phyloP scores from a whole-genome alignment of 2,888 invertebrate genomes.

The Aphidius colemani region DNA sequence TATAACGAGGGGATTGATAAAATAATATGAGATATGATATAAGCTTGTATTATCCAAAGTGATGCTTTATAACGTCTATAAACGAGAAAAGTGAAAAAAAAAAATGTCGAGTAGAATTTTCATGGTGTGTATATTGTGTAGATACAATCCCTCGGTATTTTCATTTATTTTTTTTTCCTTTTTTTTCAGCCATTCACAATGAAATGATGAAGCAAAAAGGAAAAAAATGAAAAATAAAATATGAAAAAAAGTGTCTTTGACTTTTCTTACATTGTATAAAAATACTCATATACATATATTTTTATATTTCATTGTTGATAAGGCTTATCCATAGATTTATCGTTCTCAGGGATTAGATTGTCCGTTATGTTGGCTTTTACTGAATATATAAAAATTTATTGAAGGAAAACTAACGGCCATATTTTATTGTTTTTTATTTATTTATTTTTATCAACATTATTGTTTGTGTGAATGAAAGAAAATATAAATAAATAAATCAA shows the following conservation, averaged over 20 bases:
- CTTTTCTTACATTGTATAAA: slow-evolving; percentile 23
- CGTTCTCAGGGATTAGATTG: slow-evolving; percentile 32
- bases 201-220: not conserved
- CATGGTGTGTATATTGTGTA: no score
- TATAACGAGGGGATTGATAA: no score
- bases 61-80: slow-evolving; percentile 17
- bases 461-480: slow-evolving; percentile 1
- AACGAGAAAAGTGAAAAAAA: not conserved
- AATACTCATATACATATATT: slow-evolving; percentile 23
- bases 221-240: not conserved
- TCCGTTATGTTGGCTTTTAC: slow-evolving; percentile 9
- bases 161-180: not conserved
- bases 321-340: slow-evolving; percentile 34
- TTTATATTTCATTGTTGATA: slow-evolving; percentile 26
- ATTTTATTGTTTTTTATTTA: slow-evolving; percentile 22
- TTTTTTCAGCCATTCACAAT: not conserved
- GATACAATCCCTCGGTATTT: slow-evolving; percentile 5
- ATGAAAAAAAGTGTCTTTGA: slow-evolving; percentile 3
- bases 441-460: slow-evolving; percentile 14
- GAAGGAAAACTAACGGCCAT: slow-evolving; percentile 34
- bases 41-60: slow-evolving; percentile 13
- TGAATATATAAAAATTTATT: slow-evolving; percentile 37
- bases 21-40: no score
- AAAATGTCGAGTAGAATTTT: not conserved
- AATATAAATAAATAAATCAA: not conserved